Percentiles rank a stretch among this genome's conserved stretches.
Evolutionary conservation across 1,140 invertebrate genomes (phyloP).

Genomic region (Elysia chlorotica): DNA sequence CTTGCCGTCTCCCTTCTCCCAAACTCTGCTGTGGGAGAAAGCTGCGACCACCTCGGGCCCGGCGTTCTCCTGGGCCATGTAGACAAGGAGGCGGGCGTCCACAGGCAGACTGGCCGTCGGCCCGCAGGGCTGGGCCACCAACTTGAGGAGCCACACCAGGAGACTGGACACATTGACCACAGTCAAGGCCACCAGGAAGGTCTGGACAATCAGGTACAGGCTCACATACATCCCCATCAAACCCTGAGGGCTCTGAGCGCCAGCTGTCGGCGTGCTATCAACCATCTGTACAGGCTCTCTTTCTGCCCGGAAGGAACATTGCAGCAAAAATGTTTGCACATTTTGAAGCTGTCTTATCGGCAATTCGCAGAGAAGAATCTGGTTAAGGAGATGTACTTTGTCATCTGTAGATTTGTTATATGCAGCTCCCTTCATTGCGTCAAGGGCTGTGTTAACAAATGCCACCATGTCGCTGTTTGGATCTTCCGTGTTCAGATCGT

Average conservation of each 20-base stretch:
- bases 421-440: too few relatives aligned
- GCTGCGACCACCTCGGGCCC: too few relatives aligned
- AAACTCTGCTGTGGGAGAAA: too few relatives aligned
- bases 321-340: background rate
- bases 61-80: too few relatives aligned
- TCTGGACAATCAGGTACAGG: background rate
- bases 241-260: background rate
- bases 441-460: too few relatives aligned
- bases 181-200: background rate
- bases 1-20: too few relatives aligned
- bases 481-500: background rate
- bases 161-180: background rate
- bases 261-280: too few relatives aligned
- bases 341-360: background rate
- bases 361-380: background rate
- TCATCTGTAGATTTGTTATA: background rate
- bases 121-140: too few relatives aligned
- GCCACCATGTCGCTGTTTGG: background rate
- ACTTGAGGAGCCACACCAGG: background rate
- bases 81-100: too few relatives aligned
- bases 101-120: too few relatives aligned
- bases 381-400: too few relatives aligned
- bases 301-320: background rate
- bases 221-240: background rate
- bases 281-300: too few relatives aligned